Evolutionary conservation across 2,888 invertebrate species (phyloP).

Genomic region (Sialis lutaria): DNA sequence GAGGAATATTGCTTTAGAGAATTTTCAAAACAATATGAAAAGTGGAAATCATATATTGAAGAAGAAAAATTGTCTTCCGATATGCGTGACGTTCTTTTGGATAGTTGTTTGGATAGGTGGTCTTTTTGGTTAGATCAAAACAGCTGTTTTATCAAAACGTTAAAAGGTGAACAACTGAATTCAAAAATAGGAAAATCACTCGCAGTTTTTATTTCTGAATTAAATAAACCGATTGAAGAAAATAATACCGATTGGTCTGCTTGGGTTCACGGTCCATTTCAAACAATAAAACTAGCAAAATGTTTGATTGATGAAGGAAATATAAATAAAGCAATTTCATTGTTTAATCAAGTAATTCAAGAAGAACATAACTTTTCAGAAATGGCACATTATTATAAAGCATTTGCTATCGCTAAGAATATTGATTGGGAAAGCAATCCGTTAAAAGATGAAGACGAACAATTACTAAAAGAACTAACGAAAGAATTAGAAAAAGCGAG

Average conservation of each 20-base stretch:
- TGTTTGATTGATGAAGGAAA: slow-evolving; percentile 7
- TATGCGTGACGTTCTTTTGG: slow-evolving; percentile 11
- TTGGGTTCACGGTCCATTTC: slow-evolving; percentile 8
- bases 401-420: slow-evolving; percentile 10
- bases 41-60: slow-evolving; percentile 5
- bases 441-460: neutral
- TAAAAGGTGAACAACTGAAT: neutral
- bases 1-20: slow-evolving; percentile 13
- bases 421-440: too few relatives aligned
- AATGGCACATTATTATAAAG: slow-evolving; percentile 16
- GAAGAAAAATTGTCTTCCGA: slow-evolving; percentile 5
- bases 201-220: neutral
- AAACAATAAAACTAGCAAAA: slow-evolving; percentile 11
- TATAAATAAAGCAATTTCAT: slow-evolving; percentile 10
- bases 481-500: slow-evolving; percentile 9
- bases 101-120: slow-evolving; percentile 13
- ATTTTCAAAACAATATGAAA: slow-evolving; percentile 11
- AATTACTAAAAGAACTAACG: slow-evolving; percentile 3
- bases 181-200: neutral
- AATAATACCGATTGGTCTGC: slow-evolving; percentile 1
- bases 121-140: slow-evolving; percentile 15
- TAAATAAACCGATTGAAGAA: neutral
- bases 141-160: slow-evolving; percentile 4
- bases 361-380: slow-evolving; percentile 14
- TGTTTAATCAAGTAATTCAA: slow-evolving; percentile 13